Conservation (phyloP, 2,113 vertebrate species). For the Odontesthes bonariensis region DNA sequence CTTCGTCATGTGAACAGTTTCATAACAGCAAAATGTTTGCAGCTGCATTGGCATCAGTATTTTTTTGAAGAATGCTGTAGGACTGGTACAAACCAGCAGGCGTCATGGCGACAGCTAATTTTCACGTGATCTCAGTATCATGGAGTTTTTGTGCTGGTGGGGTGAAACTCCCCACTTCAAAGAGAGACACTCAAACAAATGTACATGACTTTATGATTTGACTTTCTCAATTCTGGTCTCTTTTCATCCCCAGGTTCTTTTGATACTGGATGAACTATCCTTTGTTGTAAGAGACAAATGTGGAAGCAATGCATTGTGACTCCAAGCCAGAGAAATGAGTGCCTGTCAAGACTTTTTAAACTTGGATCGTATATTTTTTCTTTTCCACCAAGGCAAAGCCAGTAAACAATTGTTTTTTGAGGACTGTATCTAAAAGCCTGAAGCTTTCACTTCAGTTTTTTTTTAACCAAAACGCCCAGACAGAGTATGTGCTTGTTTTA, state of each 20-base stretch:
- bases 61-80: not conserved
- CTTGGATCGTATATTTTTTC: not conserved
- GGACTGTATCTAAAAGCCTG: constrained; percentile 29
- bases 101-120: not conserved
- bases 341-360: not conserved
- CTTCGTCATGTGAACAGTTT: not conserved
- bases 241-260: constrained; percentile 50
- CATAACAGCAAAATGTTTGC: not conserved
- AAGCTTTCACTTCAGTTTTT: constrained; percentile 7
- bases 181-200: constrained; percentile 43
- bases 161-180: constrained; percentile 37
- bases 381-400: not conserved
- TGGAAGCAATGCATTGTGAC: not conserved
- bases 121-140: constrained; percentile 16
- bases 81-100: not conserved
- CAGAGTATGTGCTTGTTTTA: constrained; percentile 11
- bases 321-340: not conserved
- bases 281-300: constrained; percentile 23
- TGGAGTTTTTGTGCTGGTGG: too few relatives aligned
- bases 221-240: constrained; percentile 28
- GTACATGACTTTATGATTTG: constrained; percentile 46
- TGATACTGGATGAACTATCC: constrained; percentile 22
- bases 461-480: constrained; percentile 5
- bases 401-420: not conserved
- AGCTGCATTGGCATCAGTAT: not conserved